Conservation (phyloP, 2,888 invertebrate genomes). For the Anthrax anthrax region DNA sequence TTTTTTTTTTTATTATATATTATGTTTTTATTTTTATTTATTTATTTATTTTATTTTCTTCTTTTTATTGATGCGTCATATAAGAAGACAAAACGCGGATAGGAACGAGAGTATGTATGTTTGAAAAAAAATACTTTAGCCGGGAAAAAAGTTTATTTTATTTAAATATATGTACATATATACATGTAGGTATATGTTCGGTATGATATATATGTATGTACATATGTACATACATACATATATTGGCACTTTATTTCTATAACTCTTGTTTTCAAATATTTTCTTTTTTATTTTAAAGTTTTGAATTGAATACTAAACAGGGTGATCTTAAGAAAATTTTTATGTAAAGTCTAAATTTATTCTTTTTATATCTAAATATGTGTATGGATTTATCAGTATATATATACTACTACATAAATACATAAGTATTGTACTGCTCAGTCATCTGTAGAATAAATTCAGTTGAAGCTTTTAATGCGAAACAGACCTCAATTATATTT, state of each 20-base stretch:
- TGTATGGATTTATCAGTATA: no score
- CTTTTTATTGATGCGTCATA: slow-evolving; percentile 2
- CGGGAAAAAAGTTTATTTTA: background rate
- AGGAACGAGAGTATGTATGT: no score
- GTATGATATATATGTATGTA: background rate
- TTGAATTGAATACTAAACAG: background rate
- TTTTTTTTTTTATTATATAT: background rate
- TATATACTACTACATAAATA: no score
- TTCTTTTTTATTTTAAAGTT: background rate
- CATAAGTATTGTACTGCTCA: no score
- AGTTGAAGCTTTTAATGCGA: no score
- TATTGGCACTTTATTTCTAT: background rate
- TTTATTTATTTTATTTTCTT: background rate
- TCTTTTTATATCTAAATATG: no score
- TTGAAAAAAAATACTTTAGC: background rate
- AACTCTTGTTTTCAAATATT: no score
- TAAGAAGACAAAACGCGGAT: background rate
- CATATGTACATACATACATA: background rate
- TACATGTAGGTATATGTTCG: no score
- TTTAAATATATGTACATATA: background rate
- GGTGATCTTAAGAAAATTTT: background rate
- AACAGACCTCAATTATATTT: no score
- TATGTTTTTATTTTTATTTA: background rate
- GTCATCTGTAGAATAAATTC: no score
- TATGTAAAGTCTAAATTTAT: no score